Base-by-base conservation (phyloP, 2,888 invertebrate species). In the Thereva nobilitata region DNA sequence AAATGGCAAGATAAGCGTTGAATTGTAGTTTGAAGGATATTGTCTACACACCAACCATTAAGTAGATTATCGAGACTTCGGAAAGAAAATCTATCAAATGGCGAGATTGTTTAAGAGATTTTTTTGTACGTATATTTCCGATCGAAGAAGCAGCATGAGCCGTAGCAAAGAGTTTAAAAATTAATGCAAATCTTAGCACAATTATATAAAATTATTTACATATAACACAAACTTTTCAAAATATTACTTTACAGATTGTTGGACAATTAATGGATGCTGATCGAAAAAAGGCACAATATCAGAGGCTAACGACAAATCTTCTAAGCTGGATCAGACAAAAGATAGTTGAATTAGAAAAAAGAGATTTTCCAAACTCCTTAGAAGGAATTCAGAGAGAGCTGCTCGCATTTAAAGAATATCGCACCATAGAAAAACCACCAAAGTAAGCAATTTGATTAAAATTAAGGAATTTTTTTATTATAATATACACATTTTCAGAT, bases 341-440 rank as follows among this genome's bases (percentile, higher is more conserved):
- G 83, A 93, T 94, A 64, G 79, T 83, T 38, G 89, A 92, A 77
- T 80, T 98, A 72, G 90, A 93, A 79, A 90, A 91, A 75, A 84
- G 95, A 8, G 86, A 91, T 70, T 93, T 98, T 76, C 97, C 98
- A 64, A 99, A 98, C 83, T 90, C 93, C 0, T 82, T 97, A 67
- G 96, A 96, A 79, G 97, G 94, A 57, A 97, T 98, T 73, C 97
- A 97, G 82, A 87, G 90, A 50, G 89, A 97, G 75, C 82, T 98
- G 73, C 82, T 93, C 64, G 85, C 89, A 45, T 99, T 99, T 83
- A 98, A 97, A 75, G 91, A 95, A 77, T 99, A 98, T 81, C 85
- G 97, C 73, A 97, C 96, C 0, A 89, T 93, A 54, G 98, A 99
- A 80, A 99, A 99, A 82, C 98, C 99, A 6, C 97, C 97, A 70